These are phyloP conservation scores for Drymonia ruficornis DNA, from an alignment of 2,888 invertebrate genomes.

Conservation along the genomic window DNA sequence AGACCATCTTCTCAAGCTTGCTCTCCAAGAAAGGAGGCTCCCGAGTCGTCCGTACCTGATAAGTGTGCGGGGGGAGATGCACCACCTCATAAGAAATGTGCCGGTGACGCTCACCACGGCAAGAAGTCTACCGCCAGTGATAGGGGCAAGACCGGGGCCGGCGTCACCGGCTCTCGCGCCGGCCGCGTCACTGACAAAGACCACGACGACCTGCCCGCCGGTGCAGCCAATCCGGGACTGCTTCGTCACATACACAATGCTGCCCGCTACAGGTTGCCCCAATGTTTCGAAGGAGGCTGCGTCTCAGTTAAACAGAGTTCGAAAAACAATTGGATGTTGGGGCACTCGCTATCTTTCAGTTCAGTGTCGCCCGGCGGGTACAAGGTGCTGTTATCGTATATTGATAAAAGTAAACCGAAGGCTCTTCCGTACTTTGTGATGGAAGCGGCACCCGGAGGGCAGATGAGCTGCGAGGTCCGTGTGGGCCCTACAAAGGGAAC, in stretches of 20 bases:
- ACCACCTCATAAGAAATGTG: conserved; percentile 38
- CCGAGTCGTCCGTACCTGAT: conserved; percentile 14
- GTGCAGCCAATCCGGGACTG: conserved; percentile 69
- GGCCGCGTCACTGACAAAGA: conserved; percentile 47
- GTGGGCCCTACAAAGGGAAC: conserved; percentile 65
- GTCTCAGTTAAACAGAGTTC: conserved; percentile 70
- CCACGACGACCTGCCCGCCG: conserved; percentile 53
- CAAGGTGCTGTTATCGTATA: conserved; percentile 69
- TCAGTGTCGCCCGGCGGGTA: conserved; percentile 80
- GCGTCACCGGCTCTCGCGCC: conserved; percentile 73
- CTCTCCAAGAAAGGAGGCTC: conserved; percentile 44
- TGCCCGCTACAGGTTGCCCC: conserved; percentile 72
- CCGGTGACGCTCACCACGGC: conserved; percentile 24
- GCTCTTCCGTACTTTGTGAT: conserved; percentile 74
- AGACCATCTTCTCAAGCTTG: conserved; percentile 17
- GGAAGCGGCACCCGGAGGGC: conserved; percentile 79
- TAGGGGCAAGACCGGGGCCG: conserved; percentile 77
- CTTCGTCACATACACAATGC: conserved; percentile 75
- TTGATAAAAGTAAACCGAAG: conserved; percentile 58
- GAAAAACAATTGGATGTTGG: conserved; percentile 67
- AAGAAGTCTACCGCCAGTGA: conserved; percentile 53
- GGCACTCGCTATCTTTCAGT: conserved; percentile 74
- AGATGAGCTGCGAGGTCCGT: conserved; percentile 75
- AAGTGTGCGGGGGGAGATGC: conserved; percentile 48
- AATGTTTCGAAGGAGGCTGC: conserved; percentile 77